Conservation (phyloP, 2,113 vertebrate species). For the Hemiscyllium ocellatum region DNA sequence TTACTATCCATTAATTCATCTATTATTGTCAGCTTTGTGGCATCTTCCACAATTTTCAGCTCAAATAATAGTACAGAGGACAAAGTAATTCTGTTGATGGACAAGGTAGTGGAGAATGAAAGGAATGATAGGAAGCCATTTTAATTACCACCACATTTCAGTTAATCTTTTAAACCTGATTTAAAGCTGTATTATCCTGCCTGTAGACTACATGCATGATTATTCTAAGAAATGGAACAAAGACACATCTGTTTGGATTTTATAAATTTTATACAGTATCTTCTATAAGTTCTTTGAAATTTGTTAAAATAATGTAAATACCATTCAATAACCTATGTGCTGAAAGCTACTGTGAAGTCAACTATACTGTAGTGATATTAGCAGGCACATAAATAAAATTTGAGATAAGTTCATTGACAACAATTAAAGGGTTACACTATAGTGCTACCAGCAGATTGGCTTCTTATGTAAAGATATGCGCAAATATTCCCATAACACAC, state of each 20-base stretch:
- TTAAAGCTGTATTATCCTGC: slow-evolving; percentile 1
- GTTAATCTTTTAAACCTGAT: background rate
- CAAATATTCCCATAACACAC: background rate
- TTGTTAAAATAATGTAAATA: background rate
- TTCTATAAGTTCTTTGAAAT: slow-evolving; percentile 3
- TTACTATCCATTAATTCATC: background rate
- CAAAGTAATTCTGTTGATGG: slow-evolving; percentile 13
- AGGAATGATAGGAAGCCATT: slow-evolving; percentile 5
- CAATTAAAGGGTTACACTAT: background rate
- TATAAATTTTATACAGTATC: background rate
- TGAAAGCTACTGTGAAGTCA: background rate
- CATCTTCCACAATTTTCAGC: background rate
- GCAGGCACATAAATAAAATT: background rate
- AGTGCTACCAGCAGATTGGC: background rate
- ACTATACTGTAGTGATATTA: background rate
- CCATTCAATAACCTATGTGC: background rate
- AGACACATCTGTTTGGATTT: background rate
- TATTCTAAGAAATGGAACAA: background rate
- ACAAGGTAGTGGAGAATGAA: slow-evolving; percentile 8
- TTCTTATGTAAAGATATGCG: background rate
- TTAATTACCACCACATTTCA: slow-evolving; percentile 28
- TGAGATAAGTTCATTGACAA: background rate
- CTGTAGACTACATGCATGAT: background rate
- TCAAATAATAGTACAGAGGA: slow-evolving; percentile 1
- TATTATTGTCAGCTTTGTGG: slow-evolving; percentile 10